These are phyloP conservation scores for Yponomeuta malinellus DNA, from an alignment of 2,888 invertebrate species.

Conservation along the genomic window DNA sequence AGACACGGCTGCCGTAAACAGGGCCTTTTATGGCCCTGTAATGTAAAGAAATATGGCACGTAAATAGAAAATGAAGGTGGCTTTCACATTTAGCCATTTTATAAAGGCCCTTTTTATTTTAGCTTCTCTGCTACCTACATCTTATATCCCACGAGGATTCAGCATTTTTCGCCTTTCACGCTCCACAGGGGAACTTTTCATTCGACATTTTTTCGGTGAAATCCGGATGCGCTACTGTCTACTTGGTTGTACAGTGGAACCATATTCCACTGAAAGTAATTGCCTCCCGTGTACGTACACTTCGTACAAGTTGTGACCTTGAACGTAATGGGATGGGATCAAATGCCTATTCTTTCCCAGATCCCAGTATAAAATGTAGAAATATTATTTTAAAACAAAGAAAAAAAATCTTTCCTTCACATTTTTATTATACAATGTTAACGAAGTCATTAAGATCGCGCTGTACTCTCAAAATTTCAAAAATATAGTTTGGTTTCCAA, in stretches of 20 bases:
- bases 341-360: no score
- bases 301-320: no score
- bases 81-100: slow-evolving; percentile 8
- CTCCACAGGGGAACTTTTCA: not conserved
- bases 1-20: slow-evolving; percentile 7
- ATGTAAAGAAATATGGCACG: slow-evolving; percentile 14
- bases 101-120: slow-evolving; percentile 2
- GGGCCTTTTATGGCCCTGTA: slow-evolving; percentile 7
- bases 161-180: not conserved
- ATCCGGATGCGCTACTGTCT: not conserved
- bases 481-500: no score
- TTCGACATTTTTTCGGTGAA: not conserved
- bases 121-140: not conserved
- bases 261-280: not conserved
- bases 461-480: no score
- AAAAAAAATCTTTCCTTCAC: no score
- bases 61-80: slow-evolving; percentile 11
- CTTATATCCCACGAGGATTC: not conserved
- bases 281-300: not conserved
- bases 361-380: no score
- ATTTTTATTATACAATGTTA: no score
- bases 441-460: no score
- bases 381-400: no score
- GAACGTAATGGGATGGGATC: no score
- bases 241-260: not conserved